Conservation (phyloP, 1,140 invertebrate genomes). For the Megathymus violae region DNA sequence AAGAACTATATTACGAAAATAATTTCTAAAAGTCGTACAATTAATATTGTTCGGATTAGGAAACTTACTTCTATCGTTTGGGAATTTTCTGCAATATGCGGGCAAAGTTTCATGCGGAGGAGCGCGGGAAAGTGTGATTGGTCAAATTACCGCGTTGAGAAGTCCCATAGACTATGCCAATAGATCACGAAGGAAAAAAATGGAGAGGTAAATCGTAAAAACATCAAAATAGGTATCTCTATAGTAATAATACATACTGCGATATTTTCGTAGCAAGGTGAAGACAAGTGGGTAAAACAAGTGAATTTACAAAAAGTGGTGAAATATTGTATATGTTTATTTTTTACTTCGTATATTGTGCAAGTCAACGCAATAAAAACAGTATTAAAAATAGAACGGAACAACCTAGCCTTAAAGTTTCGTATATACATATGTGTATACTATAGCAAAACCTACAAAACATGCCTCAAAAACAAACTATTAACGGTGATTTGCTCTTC, state of each 20-base stretch:
- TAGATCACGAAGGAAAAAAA: constrained; percentile 44
- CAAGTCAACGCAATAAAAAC: too few species aligned
- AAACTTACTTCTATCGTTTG: constrained; percentile 15
- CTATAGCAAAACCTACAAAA: constrained; percentile 1
- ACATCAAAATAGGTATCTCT: too few species aligned
- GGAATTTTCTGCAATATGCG: constrained; percentile 5
- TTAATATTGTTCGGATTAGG: background rate
- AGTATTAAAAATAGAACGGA: too few species aligned
- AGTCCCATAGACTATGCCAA: constrained; percentile 36
- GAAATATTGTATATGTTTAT: too few species aligned
- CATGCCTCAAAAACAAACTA: constrained; percentile 6
- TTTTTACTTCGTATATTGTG: too few species aligned
- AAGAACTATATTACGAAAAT: background rate
- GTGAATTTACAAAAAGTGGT: too few species aligned
- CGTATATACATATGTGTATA: too few species aligned
- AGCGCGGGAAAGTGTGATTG: constrained; percentile 36
- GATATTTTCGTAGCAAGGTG: too few species aligned
- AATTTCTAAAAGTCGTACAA: background rate
- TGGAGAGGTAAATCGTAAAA: constrained; percentile 9
- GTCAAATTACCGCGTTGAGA: constrained; percentile 50
- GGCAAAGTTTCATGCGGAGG: background rate
- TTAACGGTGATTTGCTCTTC: background rate
- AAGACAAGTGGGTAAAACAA: too few species aligned
- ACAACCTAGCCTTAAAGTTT: too few species aligned
- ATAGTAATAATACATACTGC: too few species aligned